phyloP scores from a whole-genome alignment of 2,797 vertebrate genomes.

The Myotis vivesi region DNA sequence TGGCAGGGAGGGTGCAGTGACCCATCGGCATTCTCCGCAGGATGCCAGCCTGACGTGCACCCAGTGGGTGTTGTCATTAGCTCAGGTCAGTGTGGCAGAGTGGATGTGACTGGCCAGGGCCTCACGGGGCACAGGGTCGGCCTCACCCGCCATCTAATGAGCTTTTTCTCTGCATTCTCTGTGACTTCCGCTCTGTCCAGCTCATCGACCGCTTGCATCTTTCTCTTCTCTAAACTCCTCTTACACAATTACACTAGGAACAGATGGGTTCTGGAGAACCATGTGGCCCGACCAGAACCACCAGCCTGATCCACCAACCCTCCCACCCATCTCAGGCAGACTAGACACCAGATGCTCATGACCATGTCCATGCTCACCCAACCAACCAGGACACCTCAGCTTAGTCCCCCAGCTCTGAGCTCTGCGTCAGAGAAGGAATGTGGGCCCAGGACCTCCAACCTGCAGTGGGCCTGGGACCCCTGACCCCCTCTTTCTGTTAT shows the following conservation, averaged over 20 bases:
- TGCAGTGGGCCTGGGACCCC: not conserved
- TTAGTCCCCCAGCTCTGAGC: not conserved
- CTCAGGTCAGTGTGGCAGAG: not conserved
- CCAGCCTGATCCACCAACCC: rapidly evolving
- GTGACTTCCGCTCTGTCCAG: rapidly evolving
- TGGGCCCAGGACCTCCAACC: not conserved
- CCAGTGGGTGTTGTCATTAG: rapidly evolving
- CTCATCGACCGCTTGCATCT: rapidly evolving
- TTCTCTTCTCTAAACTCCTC: not conserved
- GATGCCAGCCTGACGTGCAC: not conserved
- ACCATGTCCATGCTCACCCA: rapidly evolving
- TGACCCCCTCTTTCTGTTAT: rapidly evolving
- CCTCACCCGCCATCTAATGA: rapidly evolving
- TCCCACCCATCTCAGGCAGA: not conserved
- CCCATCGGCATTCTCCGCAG: not conserved
- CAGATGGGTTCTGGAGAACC: not conserved
- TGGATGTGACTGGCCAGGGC: rapidly evolving
- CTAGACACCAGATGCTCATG: rapidly evolving
- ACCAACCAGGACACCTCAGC: no score
- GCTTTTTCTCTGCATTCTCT: not conserved
- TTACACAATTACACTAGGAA: not conserved
- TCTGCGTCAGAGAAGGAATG: not conserved
- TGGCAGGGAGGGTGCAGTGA: not conserved
- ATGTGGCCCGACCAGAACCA: not conserved
- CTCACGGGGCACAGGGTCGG: rapidly evolving